Evolutionary conservation across 2,888 invertebrate genomes (phyloP).

Genomic region (Cataglyphis cursor): DNA sequence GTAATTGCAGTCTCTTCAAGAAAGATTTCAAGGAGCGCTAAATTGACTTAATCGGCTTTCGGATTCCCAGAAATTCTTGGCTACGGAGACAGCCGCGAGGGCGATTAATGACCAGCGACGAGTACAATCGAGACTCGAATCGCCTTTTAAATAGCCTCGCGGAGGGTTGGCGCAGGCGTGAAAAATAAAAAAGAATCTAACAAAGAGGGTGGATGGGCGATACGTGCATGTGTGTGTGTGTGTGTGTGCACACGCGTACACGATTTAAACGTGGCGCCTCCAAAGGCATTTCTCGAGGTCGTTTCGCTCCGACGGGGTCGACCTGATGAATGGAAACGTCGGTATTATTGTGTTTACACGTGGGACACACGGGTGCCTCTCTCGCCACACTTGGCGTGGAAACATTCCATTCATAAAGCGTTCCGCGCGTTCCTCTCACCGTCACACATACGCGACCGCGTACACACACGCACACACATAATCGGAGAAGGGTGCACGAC

Average conservation of each 20-base stretch:
- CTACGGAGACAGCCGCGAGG: not conserved
- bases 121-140: conserved; percentile 52
- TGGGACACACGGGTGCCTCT: conserved; percentile 78
- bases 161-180: conserved; percentile 49
- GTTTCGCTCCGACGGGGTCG: conserved; percentile 75
- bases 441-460: conserved; percentile 45
- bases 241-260: not conserved
- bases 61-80: conserved; percentile 10
- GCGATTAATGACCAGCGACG: conserved; percentile 42
- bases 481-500: conserved; percentile 59
- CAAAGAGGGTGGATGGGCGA: not conserved
- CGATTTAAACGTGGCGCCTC: conserved; percentile 72
- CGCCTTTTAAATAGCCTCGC: conserved; percentile 63
- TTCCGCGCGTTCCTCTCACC: conserved; percentile 80
- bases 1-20: not conserved
- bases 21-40: conserved; percentile 31
- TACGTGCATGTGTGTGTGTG: not conserved
- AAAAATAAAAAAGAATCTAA: conserved; percentile 34
- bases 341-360: conserved; percentile 82
- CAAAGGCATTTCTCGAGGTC: conserved; percentile 80
- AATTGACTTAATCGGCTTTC: conserved; percentile 41
- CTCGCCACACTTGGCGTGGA: conserved; percentile 81
- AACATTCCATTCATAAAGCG: conserved; percentile 85
- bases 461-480: conserved; percentile 1
- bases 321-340: conserved; percentile 81